phyloP scores from a whole-genome alignment of 2,113 vertebrate species.

The Colius striatus region DNA sequence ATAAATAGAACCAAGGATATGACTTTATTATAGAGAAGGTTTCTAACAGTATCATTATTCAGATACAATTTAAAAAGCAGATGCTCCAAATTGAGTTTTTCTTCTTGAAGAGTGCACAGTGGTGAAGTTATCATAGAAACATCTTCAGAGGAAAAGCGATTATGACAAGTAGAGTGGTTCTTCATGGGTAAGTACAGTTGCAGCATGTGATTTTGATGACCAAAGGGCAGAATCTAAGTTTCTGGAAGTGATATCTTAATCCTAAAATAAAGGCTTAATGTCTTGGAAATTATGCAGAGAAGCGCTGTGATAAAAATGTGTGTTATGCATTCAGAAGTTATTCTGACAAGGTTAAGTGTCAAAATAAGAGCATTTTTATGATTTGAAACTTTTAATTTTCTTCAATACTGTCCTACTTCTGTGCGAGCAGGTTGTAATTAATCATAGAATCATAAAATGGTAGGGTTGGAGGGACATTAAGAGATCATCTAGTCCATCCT shows the following conservation, averaged over 20 bases:
- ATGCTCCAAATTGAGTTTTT: neutral
- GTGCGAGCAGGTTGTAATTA: too few relatives aligned
- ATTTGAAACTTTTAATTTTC: neutral
- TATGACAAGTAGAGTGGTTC: neutral
- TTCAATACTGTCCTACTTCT: neutral
- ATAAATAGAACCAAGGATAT: neutral
- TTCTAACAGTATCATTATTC: neutral
- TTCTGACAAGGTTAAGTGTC: neutral
- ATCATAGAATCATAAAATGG: too few relatives aligned
- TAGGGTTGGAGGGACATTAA: too few relatives aligned
- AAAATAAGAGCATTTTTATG: neutral
- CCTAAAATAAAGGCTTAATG: neutral
- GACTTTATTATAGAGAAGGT: neutral
- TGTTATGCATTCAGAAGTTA: neutral
- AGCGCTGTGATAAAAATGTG: neutral
- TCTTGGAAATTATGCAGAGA: neutral
- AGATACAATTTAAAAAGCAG: neutral
- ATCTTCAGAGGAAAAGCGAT: neutral
- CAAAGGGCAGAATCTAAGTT: neutral
- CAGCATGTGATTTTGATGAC: neutral
- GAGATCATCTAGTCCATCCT: too few relatives aligned
- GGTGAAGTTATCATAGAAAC: neutral
- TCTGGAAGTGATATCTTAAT: neutral
- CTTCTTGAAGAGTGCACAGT: neutral
- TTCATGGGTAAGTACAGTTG: neutral